phyloP scores from a whole-genome alignment of 2,113 vertebrate species.

The Poecile atricapillus region DNA sequence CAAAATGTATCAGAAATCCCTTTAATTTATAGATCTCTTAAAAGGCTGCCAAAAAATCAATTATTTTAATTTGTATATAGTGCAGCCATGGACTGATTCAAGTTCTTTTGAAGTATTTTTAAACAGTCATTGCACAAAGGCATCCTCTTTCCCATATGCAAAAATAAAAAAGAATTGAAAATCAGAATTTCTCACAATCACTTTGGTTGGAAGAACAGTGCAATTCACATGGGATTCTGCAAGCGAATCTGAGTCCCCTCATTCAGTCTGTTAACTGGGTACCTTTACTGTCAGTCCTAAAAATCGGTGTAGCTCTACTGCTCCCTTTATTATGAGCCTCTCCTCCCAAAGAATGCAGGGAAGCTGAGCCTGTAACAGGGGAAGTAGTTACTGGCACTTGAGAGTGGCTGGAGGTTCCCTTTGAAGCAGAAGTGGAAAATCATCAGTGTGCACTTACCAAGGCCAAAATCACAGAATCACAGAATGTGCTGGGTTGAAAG shows the following conservation, averaged over 20 bases:
- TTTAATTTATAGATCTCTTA: slow-evolving; percentile 65
- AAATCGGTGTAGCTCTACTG: background rate
- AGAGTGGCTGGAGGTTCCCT: background rate
- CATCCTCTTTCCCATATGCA: slow-evolving; percentile 12
- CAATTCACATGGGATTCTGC: background rate
- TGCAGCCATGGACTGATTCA: slow-evolving; percentile 44
- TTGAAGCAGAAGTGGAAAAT: background rate
- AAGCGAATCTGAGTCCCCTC: background rate
- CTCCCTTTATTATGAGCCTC: background rate
- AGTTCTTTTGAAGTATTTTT: slow-evolving; percentile 66
- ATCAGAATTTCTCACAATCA: slow-evolving; percentile 4
- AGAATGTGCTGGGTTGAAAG: background rate
- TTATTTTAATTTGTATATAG: slow-evolving; percentile 70
- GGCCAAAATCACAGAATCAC: background rate
- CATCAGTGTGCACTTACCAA: background rate
- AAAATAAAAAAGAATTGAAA: slow-evolving; percentile 2
- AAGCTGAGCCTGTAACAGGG: background rate
- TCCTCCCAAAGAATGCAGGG: background rate
- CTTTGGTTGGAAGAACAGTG: background rate
- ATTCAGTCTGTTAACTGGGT: background rate
- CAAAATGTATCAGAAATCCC: slow-evolving; percentile 58
- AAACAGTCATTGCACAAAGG: slow-evolving; percentile 55
- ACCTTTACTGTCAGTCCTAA: background rate
- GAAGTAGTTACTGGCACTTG: background rate
- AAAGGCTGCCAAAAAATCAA: slow-evolving; percentile 65